These are phyloP conservation scores for Nephrotoma guestfalica DNA, from an alignment of 2,888 invertebrate species.

Conservation along the genomic window DNA sequence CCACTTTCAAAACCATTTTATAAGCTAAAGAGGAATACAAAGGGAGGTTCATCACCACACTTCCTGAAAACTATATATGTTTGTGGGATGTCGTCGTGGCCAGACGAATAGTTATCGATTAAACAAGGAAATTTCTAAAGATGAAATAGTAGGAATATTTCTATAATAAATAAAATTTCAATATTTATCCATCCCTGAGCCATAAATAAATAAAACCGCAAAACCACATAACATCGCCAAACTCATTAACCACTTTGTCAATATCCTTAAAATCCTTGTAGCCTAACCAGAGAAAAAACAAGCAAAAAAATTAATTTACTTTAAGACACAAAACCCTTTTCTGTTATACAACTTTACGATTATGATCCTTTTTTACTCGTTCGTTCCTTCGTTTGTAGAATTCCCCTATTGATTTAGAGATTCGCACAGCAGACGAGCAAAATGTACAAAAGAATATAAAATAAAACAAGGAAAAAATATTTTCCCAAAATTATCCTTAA, in stretches of 20 bases:
- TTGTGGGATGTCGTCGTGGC: too few species aligned
- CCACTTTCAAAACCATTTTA: too few species aligned
- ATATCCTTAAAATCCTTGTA: not conserved
- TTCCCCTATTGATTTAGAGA: not conserved
- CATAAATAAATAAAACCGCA: not conserved
- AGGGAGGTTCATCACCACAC: too few species aligned
- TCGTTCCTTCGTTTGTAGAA: not conserved
- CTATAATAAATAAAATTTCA: not conserved
- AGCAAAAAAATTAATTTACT: not conserved
- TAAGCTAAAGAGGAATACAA: too few species aligned
- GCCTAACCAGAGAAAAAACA: not conserved
- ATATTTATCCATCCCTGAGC: not conserved
- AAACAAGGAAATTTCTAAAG: too few species aligned
- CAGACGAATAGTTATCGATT: too few species aligned
- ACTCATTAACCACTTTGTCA: not conserved
- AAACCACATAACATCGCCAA: not conserved
- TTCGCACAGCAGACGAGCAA: not conserved
- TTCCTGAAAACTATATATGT: too few species aligned
- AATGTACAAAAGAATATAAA: not conserved
- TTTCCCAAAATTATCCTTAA: not conserved
- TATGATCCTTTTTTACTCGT: not conserved
- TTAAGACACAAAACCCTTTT: not conserved
- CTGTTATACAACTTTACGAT: not conserved
- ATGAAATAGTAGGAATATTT: too few species aligned
- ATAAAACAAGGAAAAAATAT: not conserved